phyloP scores from a whole-genome alignment of 2,888 invertebrate genomes.

The Chymomyza amoena region DNA sequence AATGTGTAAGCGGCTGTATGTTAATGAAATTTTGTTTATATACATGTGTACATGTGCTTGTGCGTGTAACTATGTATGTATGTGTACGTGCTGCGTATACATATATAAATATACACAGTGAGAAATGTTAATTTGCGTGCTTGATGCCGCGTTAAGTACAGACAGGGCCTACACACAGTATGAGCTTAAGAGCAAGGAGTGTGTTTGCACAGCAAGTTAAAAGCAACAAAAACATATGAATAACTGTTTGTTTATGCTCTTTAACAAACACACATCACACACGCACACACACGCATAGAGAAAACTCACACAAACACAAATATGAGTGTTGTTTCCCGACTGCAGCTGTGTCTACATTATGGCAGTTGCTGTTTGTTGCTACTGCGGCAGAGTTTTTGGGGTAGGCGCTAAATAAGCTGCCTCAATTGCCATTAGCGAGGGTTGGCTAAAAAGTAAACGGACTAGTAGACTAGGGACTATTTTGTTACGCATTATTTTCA shows the following conservation, averaged over 20 bases:
- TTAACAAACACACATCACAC: neutral
- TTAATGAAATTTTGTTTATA: conserved; percentile 55
- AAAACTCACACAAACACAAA: neutral
- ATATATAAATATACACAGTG: neutral
- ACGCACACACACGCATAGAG: neutral
- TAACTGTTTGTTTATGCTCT: conserved; percentile 1
- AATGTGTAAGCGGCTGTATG: conserved; percentile 27
- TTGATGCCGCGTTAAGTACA: neutral
- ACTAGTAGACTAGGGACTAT: no score
- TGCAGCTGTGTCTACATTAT: neutral
- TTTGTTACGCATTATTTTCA: no score
- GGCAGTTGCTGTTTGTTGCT: conserved; percentile 38
- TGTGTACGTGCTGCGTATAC: no score
- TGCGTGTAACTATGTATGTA: conserved; percentile 6
- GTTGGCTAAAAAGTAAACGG: no score
- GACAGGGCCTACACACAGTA: no score
- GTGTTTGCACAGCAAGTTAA: neutral
- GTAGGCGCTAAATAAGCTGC: neutral
- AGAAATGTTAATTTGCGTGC: conserved; percentile 51
- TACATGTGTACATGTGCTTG: conserved; percentile 4
- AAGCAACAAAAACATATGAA: neutral
- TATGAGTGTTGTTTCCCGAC: neutral
- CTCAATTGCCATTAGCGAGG: neutral
- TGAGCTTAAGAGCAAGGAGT: no score
- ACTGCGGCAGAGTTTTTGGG: neutral